A percentile compares a stretch with the other conserved stretches of the same genome.
phyloP scores from a whole-genome alignment of 2,888 invertebrate species.

The Scaptomyza tumidula region DNA sequence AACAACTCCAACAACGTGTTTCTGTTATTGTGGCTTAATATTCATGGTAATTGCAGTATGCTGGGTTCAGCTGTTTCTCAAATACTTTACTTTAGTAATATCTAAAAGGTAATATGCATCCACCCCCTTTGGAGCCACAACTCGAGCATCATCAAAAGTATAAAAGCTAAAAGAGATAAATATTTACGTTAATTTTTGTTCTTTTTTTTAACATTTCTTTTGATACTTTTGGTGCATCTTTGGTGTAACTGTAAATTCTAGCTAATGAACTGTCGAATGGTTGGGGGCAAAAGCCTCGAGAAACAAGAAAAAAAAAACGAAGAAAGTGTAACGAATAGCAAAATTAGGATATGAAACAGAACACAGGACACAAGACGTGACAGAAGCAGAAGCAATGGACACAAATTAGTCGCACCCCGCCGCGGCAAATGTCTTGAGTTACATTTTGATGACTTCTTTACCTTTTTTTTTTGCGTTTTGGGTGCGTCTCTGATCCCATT shows the following conservation, averaged over 20 bases:
- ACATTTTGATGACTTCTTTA: slow-evolving; percentile 78
- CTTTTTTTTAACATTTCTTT: slow-evolving; percentile 41
- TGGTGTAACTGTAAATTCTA: slow-evolving; percentile 80
- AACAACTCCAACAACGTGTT: slow-evolving; percentile 48
- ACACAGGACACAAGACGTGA: slow-evolving; percentile 14
- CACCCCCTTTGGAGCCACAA: slow-evolving; percentile 37
- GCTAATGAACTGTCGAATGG: slow-evolving; percentile 81
- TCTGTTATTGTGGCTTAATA: slow-evolving; percentile 65
- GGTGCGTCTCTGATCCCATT: slow-evolving; percentile 62
- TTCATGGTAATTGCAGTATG: slow-evolving; percentile 69
- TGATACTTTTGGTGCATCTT: slow-evolving; percentile 53
- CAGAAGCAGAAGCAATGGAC: slow-evolving; percentile 47
- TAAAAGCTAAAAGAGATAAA: slow-evolving; percentile 50
- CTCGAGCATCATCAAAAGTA: slow-evolving; percentile 39
- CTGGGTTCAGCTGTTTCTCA: slow-evolving; percentile 65
- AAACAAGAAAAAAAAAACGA: slow-evolving; percentile 29
- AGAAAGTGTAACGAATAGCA: slow-evolving; percentile 69
- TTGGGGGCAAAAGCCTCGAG: slow-evolving; percentile 60
- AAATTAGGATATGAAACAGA: slow-evolving; percentile 54
- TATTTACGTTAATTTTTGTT: slow-evolving; percentile 35
- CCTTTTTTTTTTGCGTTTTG: slow-evolving; percentile 40
- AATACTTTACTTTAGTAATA: slow-evolving; percentile 61
- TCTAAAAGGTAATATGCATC: slow-evolving; percentile 30
- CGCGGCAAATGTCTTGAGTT: slow-evolving; percentile 69
- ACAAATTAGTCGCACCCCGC: slow-evolving; percentile 70